Percentiles rank a stretch among this genome's conserved stretches.
Evolutionary conservation across 2,888 invertebrate genomes (phyloP).

Genomic region (Stenurella melanura): DNA sequence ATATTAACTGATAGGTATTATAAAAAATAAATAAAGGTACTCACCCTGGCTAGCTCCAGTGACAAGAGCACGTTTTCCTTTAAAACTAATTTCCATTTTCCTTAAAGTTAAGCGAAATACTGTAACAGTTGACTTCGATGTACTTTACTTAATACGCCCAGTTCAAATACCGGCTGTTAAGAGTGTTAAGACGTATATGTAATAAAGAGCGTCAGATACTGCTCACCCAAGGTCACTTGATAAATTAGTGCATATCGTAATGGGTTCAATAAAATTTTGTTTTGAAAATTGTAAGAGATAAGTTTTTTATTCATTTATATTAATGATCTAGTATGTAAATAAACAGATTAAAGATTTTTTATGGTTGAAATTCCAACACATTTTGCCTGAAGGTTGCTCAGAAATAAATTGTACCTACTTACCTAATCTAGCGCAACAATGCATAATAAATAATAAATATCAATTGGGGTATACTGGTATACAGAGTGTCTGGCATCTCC

Average conservation of each 20-base stretch:
- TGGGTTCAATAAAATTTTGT: background rate
- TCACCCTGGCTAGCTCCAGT: slow-evolving; percentile 93
- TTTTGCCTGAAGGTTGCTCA: background rate
- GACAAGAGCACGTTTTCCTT: slow-evolving; percentile 87
- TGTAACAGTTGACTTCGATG: background rate
- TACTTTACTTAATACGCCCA: background rate
- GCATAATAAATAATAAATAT: too few species aligned
- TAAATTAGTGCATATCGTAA: slow-evolving; percentile 28
- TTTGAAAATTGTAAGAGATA: slow-evolving; percentile 17
- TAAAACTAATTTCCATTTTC: slow-evolving; percentile 82
- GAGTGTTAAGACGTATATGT: background rate
- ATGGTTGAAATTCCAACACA: background rate
- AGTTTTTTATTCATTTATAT: background rate
- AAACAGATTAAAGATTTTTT: background rate
- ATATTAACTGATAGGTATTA: too few species aligned
- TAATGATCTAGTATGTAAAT: background rate
- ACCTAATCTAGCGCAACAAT: too few species aligned
- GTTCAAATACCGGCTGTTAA: background rate
- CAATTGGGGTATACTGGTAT: too few species aligned
- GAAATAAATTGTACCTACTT: background rate
- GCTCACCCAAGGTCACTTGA: slow-evolving; percentile 29
- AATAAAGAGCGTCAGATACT: background rate
- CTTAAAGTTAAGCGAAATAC: background rate
- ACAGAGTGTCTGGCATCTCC: too few species aligned
- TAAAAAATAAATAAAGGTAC: background rate